Evolutionary conservation across 2,797 vertebrate genomes (phyloP), one percentile per base, ranked within the genome.

Genomic region (Amblyraja radiata): DNA sequence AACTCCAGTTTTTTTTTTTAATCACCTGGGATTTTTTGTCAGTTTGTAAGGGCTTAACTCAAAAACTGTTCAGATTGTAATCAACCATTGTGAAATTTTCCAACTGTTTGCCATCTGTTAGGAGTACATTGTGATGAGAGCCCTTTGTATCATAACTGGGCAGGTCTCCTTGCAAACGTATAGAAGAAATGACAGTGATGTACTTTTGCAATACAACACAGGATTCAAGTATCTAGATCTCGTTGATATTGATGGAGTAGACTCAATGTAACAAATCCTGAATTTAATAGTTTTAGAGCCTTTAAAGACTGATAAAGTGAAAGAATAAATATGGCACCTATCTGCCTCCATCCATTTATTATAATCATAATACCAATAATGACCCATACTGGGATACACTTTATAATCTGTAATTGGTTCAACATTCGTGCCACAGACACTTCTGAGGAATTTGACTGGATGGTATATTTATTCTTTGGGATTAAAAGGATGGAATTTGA

Each of bases 401-500:
- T n/a, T 88, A 68, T 14, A 88, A 4, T 36, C 14, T 36, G 84
- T 63, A 86, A 65, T 58, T 88, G n/a, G 65, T 68, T 65, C 63
- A 68, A 68, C 9, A 32, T 88, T 88, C 21, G 14, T 88, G 84
- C 65, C 63, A 68, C 63, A 54, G 4, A 63, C 25, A n/a, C 9
- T 63, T 36, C n/a, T 23, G 63, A 88, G 61, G 84, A 88, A 88
- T 8, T 88, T 68, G 61, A n/a, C 65, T 86, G 18, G 63, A 36
- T 68, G 61, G n/a, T 23, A 88, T 88, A 88, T 68, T 88, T 88
- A 88, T 68, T 88, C 84, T 88, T 88, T 32, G n/a, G n/a, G 23
- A 88, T 84, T 68, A 63, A 32, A 32, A 32, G n/a, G 84, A 68
- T 65, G 16, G 6, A 13, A 88, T 88, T 68, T 88, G 63, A n/a